Conservation (phyloP, 35 echinoderm and acorn worm genomes). For the Anneissia japonica region DNA sequence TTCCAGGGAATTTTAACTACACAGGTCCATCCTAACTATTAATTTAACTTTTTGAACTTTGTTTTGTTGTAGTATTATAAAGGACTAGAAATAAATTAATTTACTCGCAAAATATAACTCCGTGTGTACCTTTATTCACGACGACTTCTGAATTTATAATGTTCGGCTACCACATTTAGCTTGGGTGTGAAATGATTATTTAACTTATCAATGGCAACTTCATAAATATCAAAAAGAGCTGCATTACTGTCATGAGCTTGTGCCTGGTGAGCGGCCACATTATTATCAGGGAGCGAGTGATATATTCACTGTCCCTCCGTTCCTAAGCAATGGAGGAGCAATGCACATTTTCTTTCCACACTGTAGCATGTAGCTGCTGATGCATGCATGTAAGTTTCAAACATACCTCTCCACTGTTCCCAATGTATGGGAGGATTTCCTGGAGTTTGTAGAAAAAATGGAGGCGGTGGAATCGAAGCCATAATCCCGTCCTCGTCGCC, state of each 20-base stretch:
- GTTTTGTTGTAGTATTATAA: background rate
- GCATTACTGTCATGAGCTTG: background rate
- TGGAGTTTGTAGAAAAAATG: background rate
- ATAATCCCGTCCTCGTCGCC: conserved; percentile 25
- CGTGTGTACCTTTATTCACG: no score
- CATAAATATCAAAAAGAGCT: background rate
- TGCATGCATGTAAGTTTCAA: background rate
- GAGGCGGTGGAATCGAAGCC: no score
- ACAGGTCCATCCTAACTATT: conserved; percentile 46
- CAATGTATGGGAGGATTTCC: conserved; percentile 6
- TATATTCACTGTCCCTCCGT: conserved; percentile 5
- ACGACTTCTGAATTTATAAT: background rate
- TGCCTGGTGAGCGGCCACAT: background rate
- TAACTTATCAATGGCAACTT: background rate
- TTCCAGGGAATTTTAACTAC: conserved; percentile 15
- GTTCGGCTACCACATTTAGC: background rate
- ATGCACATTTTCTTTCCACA: background rate
- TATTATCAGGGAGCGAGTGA: no score
- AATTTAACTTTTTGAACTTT: conserved; percentile 30
- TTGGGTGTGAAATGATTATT: background rate
- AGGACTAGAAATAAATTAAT: no score
- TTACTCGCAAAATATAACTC: no score
- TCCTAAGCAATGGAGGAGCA: background rate
- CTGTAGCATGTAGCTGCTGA: background rate
- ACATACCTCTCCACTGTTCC: conserved; percentile 19